Evolutionary conservation across 1,140 invertebrate species (phyloP), one percentile per base, ranked within the genome.

Genomic region (Heliconius eleuchia): DNA sequence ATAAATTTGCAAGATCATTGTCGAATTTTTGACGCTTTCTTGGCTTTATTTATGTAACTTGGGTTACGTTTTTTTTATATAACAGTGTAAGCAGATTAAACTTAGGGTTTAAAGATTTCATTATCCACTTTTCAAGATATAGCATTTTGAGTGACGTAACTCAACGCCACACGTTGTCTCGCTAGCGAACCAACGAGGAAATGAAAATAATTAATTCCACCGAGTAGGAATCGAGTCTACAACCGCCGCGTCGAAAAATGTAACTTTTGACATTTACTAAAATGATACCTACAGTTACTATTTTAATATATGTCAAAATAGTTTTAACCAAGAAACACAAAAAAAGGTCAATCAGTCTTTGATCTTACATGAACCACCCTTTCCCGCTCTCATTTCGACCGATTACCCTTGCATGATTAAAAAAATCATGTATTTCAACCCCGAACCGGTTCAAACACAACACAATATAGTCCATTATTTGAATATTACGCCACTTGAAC

Each of bases 401-500:
- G 83, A 84, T 84, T 84, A 83, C 81, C 79, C 78, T 71, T 74
- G 52, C 77, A 82, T 77, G 66, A 79, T 23, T 77, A 71, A 82
- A 82, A 86, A 81, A 80, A 74, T 23, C 0, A 52, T 46, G n/a
- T 73, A 75, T 80, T 83, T 80, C 81, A 74, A 84, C 77, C 79
- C 71, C 39, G 71, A 85, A 88, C 86, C 84, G 83, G 87, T 88
- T 60, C 66, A 57, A 57, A 82, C 71, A 81, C 70, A 80, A 80
- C 66, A 82, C 75, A 84, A 77, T 77, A 74, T 80, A 86, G 86
- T 91, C 82, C 73, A 91, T 91, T 90, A 90, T 90, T 91, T 86
- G 76, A 91, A 91, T 89, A 90, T 89, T 88, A 90, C 83, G 86
- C 87, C 83, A 91, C 87, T 90, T 90, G 86, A 73, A 50, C 39